These are phyloP conservation scores for Chelon auratus DNA, from an alignment of 2,797 vertebrate species.

Conservation along the genomic window DNA sequence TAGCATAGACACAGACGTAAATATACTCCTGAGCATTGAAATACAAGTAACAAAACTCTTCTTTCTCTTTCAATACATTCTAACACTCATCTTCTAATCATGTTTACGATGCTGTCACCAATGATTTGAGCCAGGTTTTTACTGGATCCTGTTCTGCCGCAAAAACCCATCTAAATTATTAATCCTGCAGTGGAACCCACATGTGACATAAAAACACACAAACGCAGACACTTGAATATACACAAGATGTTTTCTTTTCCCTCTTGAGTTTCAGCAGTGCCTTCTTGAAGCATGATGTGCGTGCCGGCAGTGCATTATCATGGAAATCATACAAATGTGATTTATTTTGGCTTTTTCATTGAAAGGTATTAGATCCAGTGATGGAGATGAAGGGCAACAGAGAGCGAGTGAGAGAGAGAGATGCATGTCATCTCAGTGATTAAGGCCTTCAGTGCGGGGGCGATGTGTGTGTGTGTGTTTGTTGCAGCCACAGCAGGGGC, in stretches of 20 bases:
- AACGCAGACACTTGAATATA: slow-evolving; percentile 1
- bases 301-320: slow-evolving; percentile 29
- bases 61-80: slow-evolving; percentile 9
- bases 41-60: slow-evolving; percentile 5
- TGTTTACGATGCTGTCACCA: slow-evolving; percentile 31
- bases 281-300: slow-evolving; percentile 5
- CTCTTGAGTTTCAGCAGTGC: slow-evolving; percentile 15
- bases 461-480: slow-evolving; percentile 8
- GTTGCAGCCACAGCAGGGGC: slow-evolving; percentile 48
- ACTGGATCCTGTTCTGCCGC: slow-evolving; percentile 36
- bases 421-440: slow-evolving; percentile 69
- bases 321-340: slow-evolving; percentile 46
- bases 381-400: slow-evolving; percentile 50
- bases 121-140: slow-evolving; percentile 39
- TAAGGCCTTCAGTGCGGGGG: slow-evolving; percentile 58
- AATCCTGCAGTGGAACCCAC: slow-evolving; percentile 50
- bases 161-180: slow-evolving; percentile 62
- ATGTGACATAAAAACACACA: slow-evolving; percentile 14
- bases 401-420: slow-evolving; percentile 37
- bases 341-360: slow-evolving; percentile 34
- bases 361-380: slow-evolving; percentile 45
- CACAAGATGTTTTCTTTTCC: slow-evolving; percentile 7
- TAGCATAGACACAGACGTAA: background rate
- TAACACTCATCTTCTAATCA: slow-evolving; percentile 28
- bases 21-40: background rate